These are phyloP conservation scores for Rhagologus leucostigma DNA, from an alignment of 2,113 vertebrate genomes.

Conservation along the genomic window DNA sequence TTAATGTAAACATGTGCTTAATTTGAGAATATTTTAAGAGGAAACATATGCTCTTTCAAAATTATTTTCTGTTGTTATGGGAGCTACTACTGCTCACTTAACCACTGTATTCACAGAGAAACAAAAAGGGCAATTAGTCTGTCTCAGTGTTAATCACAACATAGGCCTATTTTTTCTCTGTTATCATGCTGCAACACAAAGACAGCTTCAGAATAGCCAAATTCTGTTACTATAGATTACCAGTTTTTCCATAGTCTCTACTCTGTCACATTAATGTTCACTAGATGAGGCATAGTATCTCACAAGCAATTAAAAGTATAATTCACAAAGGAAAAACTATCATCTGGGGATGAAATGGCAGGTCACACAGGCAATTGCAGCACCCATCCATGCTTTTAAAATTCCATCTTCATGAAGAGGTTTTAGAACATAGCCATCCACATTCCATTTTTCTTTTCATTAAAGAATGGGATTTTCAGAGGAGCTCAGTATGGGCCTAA, in stretches of 20 bases:
- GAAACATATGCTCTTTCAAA: not conserved
- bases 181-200: not conserved
- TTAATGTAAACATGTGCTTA: not conserved
- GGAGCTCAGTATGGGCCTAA: not conserved
- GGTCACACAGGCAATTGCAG: not conserved
- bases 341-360: not conserved
- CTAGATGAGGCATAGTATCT: not conserved
- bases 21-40: not conserved
- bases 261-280: not conserved
- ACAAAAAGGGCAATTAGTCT: not conserved
- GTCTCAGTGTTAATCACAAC: not conserved
- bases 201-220: not conserved
- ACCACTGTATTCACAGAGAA: not conserved
- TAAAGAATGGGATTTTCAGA: not conserved
- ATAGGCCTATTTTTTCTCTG: not conserved
- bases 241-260: not conserved
- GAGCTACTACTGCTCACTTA: not conserved
- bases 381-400: not conserved
- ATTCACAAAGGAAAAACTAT: not conserved
- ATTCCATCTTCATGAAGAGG: not conserved
- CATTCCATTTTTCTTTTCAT: not conserved
- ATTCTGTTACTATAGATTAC: not conserved
- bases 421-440: not conserved
- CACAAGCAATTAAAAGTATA: conserved; percentile 10
- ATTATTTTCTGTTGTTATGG: not conserved